Percentiles rank a stretch among this genome's conserved stretches.
phyloP scores from a whole-genome alignment of 2,888 invertebrate species.

The Cyclophora albipunctata region DNA sequence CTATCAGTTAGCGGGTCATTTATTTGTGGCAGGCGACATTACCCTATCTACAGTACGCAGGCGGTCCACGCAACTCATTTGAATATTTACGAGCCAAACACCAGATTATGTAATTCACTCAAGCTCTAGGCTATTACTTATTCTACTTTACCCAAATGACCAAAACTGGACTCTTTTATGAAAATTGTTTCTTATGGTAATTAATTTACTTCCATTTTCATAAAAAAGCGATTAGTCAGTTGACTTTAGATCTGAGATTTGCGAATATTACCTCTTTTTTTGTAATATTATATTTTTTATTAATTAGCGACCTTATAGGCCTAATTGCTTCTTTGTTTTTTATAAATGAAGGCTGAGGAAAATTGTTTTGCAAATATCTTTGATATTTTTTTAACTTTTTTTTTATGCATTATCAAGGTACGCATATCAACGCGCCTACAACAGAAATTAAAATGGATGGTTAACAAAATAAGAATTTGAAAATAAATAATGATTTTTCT shows the following conservation, averaged over 20 bases:
- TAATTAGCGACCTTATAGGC: background rate
- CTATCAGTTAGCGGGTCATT: constrained; percentile 29
- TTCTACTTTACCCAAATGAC: constrained; percentile 17
- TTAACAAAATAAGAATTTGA: too few relatives aligned
- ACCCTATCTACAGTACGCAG: constrained; percentile 28
- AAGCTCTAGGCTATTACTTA: constrained; percentile 21
- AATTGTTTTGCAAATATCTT: too few relatives aligned
- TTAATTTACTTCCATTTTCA: background rate
- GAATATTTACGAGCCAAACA: constrained; percentile 41
- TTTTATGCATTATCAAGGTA: too few relatives aligned
- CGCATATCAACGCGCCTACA: too few relatives aligned
- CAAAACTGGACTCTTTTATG: background rate
- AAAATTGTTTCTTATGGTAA: constrained; percentile 1
- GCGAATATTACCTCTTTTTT: too few relatives aligned
- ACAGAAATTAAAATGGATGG: too few relatives aligned
- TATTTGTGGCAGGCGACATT: constrained; percentile 25
- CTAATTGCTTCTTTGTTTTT: too few relatives aligned
- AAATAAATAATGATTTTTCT: too few relatives aligned
- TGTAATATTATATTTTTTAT: background rate
- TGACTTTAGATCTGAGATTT: too few relatives aligned
- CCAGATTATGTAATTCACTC: constrained; percentile 32
- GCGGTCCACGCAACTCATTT: constrained; percentile 39
- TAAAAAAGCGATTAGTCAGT: background rate
- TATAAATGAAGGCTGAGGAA: too few relatives aligned
- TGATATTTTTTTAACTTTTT: too few relatives aligned